These are phyloP conservation scores for Columbina picui DNA, from an alignment of 2,113 vertebrate species.

Conservation along the genomic window DNA sequence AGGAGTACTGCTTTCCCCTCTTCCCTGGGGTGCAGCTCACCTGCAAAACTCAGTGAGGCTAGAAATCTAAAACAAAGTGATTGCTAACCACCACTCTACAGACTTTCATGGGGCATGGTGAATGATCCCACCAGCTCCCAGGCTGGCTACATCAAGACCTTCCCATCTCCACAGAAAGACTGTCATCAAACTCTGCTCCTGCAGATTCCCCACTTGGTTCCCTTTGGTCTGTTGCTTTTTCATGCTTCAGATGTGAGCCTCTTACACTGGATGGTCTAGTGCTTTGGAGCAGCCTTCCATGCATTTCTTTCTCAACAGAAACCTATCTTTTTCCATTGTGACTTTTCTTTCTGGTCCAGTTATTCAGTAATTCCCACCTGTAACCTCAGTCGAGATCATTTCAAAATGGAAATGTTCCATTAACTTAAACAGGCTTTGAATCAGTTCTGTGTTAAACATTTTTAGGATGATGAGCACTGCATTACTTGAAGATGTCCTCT, in stretches of 20 bases:
- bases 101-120: neutral
- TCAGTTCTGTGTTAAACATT: neutral
- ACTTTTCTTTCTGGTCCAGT: constrained; percentile 32
- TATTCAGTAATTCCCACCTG: neutral
- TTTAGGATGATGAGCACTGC: neutral
- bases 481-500: neutral
- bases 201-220: neutral
- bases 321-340: constrained; percentile 20
- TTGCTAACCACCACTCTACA: neutral
- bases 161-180: neutral
- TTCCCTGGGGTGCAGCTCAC: neutral
- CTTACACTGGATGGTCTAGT: neutral
- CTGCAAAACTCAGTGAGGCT: neutral
- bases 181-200: neutral
- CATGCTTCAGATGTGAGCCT: neutral
- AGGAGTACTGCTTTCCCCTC: neutral
- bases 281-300: neutral
- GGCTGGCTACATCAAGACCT: neutral
- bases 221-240: neutral
- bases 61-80: neutral
- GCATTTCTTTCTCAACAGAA: constrained; percentile 12
- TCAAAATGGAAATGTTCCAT: neutral
- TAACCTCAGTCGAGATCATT: neutral
- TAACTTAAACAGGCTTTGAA: neutral
- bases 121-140: neutral